These are phyloP conservation scores for Penaeus vannamei DNA, from an alignment of 1,140 invertebrate species.

Conservation along the genomic window DNA sequence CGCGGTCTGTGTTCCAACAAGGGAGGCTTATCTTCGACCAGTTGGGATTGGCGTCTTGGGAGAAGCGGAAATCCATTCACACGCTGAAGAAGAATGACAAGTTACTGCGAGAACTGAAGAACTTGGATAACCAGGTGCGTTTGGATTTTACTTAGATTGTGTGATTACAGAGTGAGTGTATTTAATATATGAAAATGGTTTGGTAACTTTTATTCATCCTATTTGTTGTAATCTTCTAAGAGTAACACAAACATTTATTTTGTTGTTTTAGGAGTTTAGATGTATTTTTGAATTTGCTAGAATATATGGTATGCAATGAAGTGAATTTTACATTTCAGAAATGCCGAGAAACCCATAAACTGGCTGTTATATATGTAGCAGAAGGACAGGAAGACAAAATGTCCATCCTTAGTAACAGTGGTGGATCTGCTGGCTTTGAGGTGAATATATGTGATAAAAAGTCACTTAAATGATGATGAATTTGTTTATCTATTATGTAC, in stretches of 20 bases:
- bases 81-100: constrained; percentile 92
- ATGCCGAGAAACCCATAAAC: constrained; percentile 97
- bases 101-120: constrained; percentile 89
- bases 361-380: constrained; percentile 98
- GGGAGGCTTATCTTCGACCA: constrained; percentile 91
- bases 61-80: constrained; percentile 87
- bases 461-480: no score
- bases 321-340: constrained; percentile 72
- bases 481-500: constrained; percentile 34
- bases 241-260: no score
- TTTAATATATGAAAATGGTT: constrained; percentile 44
- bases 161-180: background rate
- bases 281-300: constrained; percentile 25
- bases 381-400: constrained; percentile 96
- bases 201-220: background rate
- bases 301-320: constrained; percentile 61
- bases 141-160: no score
- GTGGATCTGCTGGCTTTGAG: constrained; percentile 93
- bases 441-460: constrained; percentile 11
- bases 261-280: no score
- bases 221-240: no score
- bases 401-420: constrained; percentile 87
- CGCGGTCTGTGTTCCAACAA: constrained; percentile 82
- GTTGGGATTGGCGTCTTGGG: constrained; percentile 90
- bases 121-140: constrained; percentile 88